Evolutionary conservation across 2,888 invertebrate species (phyloP), one percentile per base, ranked within the genome.

Genomic region (Gari tellinella): DNA sequence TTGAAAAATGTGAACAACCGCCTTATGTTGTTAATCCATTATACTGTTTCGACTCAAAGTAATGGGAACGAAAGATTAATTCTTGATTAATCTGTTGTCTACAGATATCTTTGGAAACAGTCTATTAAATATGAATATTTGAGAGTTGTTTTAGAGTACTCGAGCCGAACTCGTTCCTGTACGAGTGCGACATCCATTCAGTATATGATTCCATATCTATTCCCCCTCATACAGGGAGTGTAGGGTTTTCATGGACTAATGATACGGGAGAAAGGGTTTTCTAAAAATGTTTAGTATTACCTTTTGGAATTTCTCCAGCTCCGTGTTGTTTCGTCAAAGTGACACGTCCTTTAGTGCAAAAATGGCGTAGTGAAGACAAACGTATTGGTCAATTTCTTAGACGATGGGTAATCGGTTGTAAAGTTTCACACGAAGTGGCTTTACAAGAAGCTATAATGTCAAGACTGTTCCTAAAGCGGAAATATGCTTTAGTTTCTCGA

Each of bases 351-450:
- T 45, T 62, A 14, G 40, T 52, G 4, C 31, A 38, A 23, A 53
- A 52, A 53, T 43, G 52, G 63, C n/a, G 53, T 7, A 46, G 63
- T 7, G 53, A 63, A 23, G 63, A 53, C 1, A 63, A 52, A 37
- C 21, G 15, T 15, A 12, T 53, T 2, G 7, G 31, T 4, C 45
- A n/a, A 43, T 43, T 63, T 63, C 23, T 26, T 63, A 14, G 63
- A 56, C 40, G 62, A 53, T 56, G 55, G 56, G 4, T 56, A n/a
- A n/a, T 55, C n/a, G 25, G 64, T 23, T 17, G 45, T 23, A 37
- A 19, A 57, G 43, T n/a, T 43, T 26, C 17, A 26, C 38, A 17
- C 37, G 38, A 3, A 8, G n/a, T 26, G 41, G 19, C 45, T 7
- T 15, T 45, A 15, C 15, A 10, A 10, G n/a, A 5, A 17, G 5